phyloP scores from a whole-genome alignment of 2,113 vertebrate species.

The Axis porcinus region DNA sequence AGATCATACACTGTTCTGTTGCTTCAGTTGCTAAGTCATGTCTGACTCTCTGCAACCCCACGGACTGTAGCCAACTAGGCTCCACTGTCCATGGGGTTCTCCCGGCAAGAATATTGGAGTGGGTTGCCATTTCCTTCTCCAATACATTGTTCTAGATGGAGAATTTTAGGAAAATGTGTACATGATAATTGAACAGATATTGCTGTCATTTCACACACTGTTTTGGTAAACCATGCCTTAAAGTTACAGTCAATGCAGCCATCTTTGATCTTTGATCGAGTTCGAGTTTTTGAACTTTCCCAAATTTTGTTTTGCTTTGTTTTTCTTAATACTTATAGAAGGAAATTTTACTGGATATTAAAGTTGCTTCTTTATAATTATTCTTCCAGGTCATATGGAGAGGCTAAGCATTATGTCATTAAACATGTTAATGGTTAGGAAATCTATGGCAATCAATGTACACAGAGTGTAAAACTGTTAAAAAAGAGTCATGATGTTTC shows the following conservation, averaged over 20 bases:
- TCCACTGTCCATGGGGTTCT: not conserved
- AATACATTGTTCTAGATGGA: not conserved
- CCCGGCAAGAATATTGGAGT: not conserved
- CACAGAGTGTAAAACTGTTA: not conserved
- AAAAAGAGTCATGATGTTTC: not conserved
- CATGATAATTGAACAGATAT: not conserved
- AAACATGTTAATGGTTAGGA: not conserved
- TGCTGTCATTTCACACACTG: not conserved
- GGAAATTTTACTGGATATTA: not conserved
- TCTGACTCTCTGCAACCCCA: not conserved
- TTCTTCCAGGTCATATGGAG: not conserved
- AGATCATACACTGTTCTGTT: not conserved
- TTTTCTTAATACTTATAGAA: not conserved
- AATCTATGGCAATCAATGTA: not conserved
- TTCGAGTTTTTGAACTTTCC: slow-evolving; percentile 8
- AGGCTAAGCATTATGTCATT: not conserved
- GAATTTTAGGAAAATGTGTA: not conserved
- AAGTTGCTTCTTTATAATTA: slow-evolving; percentile 17
- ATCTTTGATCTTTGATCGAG: not conserved
- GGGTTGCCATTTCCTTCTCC: not conserved
- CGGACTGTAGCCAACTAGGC: not conserved
- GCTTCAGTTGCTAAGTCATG: not conserved
- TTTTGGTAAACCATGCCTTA: slow-evolving; percentile 11
- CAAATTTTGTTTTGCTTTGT: slow-evolving; percentile 48
- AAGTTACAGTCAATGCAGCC: slow-evolving; percentile 36